Conservation (phyloP, 2,888 invertebrate genomes). For the Drosophila recens region DNA sequence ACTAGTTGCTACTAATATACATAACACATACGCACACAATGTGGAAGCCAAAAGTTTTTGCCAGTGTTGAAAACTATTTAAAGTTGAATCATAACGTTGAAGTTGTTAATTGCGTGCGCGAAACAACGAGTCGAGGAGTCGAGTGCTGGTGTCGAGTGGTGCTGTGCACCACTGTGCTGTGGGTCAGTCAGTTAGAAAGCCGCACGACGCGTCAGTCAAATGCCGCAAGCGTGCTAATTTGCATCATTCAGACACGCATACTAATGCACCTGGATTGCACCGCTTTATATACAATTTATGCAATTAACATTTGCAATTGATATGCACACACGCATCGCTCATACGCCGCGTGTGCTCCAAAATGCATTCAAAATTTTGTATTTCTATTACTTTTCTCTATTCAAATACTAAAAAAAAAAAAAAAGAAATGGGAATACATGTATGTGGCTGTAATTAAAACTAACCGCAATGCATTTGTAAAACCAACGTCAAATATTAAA, state of each 20-base stretch:
- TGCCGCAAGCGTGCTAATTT: conserved; percentile 46
- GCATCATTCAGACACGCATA: conserved; percentile 38
- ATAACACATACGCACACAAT: neutral
- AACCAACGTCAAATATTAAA: conserved; percentile 11
- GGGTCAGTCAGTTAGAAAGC: conserved; percentile 35
- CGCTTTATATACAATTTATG: conserved; percentile 21
- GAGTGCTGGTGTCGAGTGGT: neutral
- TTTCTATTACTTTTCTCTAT: conserved; percentile 1
- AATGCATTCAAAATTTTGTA: conserved; percentile 29
- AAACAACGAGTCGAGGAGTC: too few relatives aligned
- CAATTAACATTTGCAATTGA: conserved; percentile 46
- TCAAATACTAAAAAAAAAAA: conserved; percentile 1
- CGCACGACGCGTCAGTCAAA: conserved; percentile 30
- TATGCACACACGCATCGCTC: conserved; percentile 21
- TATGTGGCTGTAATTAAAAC: conserved; percentile 44
- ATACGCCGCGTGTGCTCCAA: conserved; percentile 24
- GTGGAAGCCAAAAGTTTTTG: conserved; percentile 17
- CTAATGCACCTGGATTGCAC: conserved; percentile 1
- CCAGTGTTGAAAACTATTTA: conserved; percentile 23
- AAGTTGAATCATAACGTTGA: conserved; percentile 42
- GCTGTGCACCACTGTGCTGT: too few relatives aligned
- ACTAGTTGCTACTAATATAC: conserved; percentile 15
- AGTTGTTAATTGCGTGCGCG: conserved; percentile 53
- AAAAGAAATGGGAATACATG: conserved; percentile 7
- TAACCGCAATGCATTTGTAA: conserved; percentile 35